These are phyloP conservation scores for Erebia ligea DNA, from an alignment of 2,888 invertebrate genomes.

Conservation along the genomic window DNA sequence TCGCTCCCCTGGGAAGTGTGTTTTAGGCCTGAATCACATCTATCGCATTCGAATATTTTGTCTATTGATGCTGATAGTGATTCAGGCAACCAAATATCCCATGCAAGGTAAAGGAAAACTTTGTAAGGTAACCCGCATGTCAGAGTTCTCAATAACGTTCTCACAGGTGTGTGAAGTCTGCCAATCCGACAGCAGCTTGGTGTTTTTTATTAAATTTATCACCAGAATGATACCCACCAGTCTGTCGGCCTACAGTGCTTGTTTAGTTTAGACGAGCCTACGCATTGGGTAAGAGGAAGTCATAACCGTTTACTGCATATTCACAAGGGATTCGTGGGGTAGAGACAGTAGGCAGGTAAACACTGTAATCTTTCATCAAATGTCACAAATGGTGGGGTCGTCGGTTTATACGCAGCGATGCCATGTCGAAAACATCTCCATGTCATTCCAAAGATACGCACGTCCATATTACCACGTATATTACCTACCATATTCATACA, in stretches of 20 bases:
- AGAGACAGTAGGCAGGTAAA: constrained; percentile 61
- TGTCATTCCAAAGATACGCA: constrained; percentile 55
- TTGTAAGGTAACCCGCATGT: no score
- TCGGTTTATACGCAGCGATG: constrained; percentile 55
- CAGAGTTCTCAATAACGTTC: no score
- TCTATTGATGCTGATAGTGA: no score
- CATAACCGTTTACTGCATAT: constrained; percentile 50
- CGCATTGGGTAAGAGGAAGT: constrained; percentile 62
- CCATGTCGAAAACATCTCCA: constrained; percentile 58
- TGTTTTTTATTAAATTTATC: no score
- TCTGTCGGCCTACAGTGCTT: constrained; percentile 10
- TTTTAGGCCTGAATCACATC: no score
- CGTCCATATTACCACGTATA: constrained; percentile 49
- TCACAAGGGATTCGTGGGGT: constrained; percentile 53
- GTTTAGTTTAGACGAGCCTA: constrained; percentile 28
- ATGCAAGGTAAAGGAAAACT: no score
- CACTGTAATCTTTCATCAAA: constrained; percentile 75
- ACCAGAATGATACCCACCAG: background rate
- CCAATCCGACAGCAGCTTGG: no score
- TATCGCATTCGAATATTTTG: no score
- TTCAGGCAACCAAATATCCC: no score
- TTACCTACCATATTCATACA: constrained; percentile 51
- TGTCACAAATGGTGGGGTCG: constrained; percentile 65
- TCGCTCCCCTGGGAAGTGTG: no score
- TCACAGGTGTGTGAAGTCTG: no score